A percentile compares a stretch with the other conserved stretches of the same genome.
phyloP scores from a whole-genome alignment of 2,888 invertebrate genomes.

The Plebejus anna region DNA sequence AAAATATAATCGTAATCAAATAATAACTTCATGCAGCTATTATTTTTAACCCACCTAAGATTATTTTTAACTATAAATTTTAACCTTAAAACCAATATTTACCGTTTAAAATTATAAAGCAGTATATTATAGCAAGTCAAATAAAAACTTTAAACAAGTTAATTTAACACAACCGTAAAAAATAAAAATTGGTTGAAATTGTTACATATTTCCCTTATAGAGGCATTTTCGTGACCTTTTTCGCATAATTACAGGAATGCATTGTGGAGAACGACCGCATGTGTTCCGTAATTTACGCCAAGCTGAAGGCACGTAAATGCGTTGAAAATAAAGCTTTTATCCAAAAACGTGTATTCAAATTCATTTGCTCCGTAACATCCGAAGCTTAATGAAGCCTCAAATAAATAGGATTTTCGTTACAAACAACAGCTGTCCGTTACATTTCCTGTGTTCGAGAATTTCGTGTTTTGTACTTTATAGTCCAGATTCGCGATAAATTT shows the following conservation, averaged over 20 bases:
- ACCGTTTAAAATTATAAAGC: background rate
- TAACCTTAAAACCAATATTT: background rate
- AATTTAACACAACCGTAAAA: background rate
- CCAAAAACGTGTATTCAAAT: conserved; percentile 40
- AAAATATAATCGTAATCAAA: background rate
- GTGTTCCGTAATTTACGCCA: conserved; percentile 59
- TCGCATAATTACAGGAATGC: conserved; percentile 70
- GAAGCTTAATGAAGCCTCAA: conserved; percentile 26
- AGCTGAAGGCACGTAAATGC: conserved; percentile 54
- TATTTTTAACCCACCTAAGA: background rate
- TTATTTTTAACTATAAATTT: background rate
- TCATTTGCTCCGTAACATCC: conserved; percentile 29
- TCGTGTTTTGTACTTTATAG: background rate
- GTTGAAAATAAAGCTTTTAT: conserved; percentile 50
- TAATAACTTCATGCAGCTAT: background rate
- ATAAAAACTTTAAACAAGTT: background rate
- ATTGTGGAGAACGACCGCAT: conserved; percentile 60
- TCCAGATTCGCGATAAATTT: background rate
- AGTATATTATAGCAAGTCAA: too few species aligned
- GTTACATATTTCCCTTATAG: conserved; percentile 26
- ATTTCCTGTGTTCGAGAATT: conserved; percentile 2
- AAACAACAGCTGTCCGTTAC: conserved; percentile 1
- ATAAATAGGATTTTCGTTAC: conserved; percentile 26
- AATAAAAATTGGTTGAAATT: background rate
- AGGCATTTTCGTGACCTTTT: conserved; percentile 52